Percentiles rank a stretch among this genome's conserved stretches.
Evolutionary conservation across 2,888 invertebrate genomes (phyloP).

Genomic region (Brachypalpus laphriformis): DNA sequence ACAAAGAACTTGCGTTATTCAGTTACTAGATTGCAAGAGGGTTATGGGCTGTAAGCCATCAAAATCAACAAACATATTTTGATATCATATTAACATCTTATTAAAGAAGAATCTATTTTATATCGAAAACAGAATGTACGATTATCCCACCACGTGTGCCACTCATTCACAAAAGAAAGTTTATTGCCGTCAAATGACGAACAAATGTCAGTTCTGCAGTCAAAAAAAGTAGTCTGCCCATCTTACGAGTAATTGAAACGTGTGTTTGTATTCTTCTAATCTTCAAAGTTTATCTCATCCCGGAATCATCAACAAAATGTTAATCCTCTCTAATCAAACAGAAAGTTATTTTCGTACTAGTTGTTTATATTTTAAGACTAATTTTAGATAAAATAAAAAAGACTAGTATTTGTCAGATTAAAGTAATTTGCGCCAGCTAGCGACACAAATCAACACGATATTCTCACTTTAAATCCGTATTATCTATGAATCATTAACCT

Average conservation of each 20-base stretch:
- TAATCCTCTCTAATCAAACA: background rate
- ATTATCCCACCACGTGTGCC: too few relatives aligned
- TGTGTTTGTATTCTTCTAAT: background rate
- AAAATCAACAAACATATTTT: too few relatives aligned
- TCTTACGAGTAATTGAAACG: background rate
- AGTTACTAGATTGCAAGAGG: too few relatives aligned
- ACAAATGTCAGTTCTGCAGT: too few relatives aligned
- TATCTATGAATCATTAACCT: background rate
- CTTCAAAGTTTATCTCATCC: conserved; percentile 7
- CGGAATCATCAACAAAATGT: conserved; percentile 4
- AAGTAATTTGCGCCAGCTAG: background rate
- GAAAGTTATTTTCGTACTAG: background rate
- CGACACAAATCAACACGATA: background rate
- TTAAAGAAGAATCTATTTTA: too few relatives aligned
- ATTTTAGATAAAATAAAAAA: background rate
- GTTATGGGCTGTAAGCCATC: too few relatives aligned
- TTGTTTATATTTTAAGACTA: background rate
- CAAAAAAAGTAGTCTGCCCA: background rate
- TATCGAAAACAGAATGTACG: too few relatives aligned
- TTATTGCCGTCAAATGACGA: too few relatives aligned
- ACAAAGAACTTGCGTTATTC: too few relatives aligned
- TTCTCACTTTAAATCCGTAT: background rate
- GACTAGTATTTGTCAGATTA: background rate
- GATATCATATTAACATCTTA: too few relatives aligned
- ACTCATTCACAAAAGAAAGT: too few relatives aligned